Evolutionary conservation across 2,888 invertebrate species (phyloP).

Genomic region (Leucophora obtusa): DNA sequence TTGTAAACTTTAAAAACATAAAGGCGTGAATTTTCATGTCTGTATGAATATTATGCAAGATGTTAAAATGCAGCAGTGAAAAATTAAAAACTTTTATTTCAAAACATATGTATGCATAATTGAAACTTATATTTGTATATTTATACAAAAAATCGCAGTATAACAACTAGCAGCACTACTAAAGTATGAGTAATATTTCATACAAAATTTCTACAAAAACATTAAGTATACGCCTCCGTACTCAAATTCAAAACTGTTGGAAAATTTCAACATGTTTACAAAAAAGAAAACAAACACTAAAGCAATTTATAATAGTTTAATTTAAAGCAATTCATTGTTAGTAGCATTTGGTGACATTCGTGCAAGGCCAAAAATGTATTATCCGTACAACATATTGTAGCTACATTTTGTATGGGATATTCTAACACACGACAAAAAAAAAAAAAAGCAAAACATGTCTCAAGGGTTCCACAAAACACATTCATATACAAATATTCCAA

Average conservation of each 20-base stretch:
- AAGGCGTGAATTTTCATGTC: slow-evolving; percentile 54
- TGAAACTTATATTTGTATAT: slow-evolving; percentile 11
- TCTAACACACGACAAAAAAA: slow-evolving; percentile 3
- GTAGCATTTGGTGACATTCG: slow-evolving; percentile 48
- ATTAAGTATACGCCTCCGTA: slow-evolving; percentile 24
- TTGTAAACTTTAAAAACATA: slow-evolving; percentile 29
- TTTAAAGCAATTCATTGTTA: slow-evolving; percentile 9
- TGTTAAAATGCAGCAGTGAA: slow-evolving; percentile 32
- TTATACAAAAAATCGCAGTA: no score
- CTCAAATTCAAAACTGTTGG: slow-evolving; percentile 10
- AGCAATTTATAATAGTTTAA: slow-evolving; percentile 21
- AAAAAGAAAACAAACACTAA: background rate
- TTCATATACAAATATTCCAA: background rate
- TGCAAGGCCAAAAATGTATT: slow-evolving; percentile 40
- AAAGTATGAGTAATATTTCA: slow-evolving; percentile 12
- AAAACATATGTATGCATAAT: slow-evolving; percentile 19
- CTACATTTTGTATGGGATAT: background rate
- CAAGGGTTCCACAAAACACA: slow-evolving; percentile 34
- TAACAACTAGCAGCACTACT: background rate
- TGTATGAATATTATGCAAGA: slow-evolving; percentile 36
- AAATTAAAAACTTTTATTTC: slow-evolving; percentile 32
- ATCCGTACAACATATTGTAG: slow-evolving; percentile 6
- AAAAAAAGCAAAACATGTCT: slow-evolving; percentile 34
- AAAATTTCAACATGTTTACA: slow-evolving; percentile 11
- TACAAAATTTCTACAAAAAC: background rate